phyloP scores from a whole-genome alignment of 2,113 vertebrate species.

The Phylloscopus whistleri region DNA sequence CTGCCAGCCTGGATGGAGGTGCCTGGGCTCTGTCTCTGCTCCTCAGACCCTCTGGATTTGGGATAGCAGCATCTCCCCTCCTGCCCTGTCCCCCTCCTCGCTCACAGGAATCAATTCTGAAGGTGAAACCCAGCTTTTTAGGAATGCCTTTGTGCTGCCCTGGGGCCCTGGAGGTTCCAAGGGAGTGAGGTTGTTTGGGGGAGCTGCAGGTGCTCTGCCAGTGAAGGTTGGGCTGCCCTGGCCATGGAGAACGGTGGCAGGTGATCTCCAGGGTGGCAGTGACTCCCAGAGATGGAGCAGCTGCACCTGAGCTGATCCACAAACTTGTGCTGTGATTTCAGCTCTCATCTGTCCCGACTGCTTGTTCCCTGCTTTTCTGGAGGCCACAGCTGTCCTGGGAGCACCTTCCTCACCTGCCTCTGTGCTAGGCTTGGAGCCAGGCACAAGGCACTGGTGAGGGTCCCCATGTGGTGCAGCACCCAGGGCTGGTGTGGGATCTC shows the following conservation, averaged over 20 bases:
- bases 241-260: fast-evolving
- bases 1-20: neutral
- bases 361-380: neutral
- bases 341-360: fast-evolving
- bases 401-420: neutral
- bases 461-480: neutral
- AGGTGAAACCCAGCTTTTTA: neutral
- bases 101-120: neutral
- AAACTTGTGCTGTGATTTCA: neutral
- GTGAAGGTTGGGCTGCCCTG: neutral
- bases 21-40: neutral
- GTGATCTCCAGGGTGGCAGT: neutral
- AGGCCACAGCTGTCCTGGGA: neutral
- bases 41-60: too few species aligned
- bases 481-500: neutral
- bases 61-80: neutral
- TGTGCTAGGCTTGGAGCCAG: neutral
- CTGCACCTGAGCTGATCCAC: neutral
- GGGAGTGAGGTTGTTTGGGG: neutral
- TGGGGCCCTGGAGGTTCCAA: neutral
- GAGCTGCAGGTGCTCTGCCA: neutral
- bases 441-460: fast-evolving
- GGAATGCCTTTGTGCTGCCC: neutral
- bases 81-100: fast-evolving
- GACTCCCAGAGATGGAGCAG: neutral